Base-by-base conservation (phyloP, 2,797 vertebrate species). In the Ataeniobius toweri region DNA sequence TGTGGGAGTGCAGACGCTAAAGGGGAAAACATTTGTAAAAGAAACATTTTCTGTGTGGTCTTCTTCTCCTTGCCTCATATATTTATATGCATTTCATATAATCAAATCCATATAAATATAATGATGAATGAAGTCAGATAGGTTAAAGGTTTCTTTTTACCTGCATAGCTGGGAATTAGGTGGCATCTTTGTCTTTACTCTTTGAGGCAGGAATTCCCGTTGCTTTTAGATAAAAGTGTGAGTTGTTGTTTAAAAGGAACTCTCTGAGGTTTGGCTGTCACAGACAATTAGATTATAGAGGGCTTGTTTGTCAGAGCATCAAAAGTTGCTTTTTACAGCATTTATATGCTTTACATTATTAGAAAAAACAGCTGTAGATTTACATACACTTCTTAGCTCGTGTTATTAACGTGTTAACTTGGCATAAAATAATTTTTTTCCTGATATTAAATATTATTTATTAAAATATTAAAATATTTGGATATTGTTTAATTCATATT, bases 181-280 rank as follows among this genome's bases (percentile, higher is more conserved):
- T 83, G 85, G 28, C 74, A 59, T 59, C n/a, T 81, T 81, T 58
- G 79, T 79, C 26, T 59, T 39, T 26, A 3, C 22, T 74, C 77
- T 75, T 51, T 65, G 63, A 13, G 24, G 16, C 26, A 73, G 3
- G 67, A 71, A 78, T 85, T 80, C 53, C 6, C 68, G 74, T 81
- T 6, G 73, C 85, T 86, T 5, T 0, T 0, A 77, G 79, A 77
- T 9, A 77, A 18, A 65, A 76, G 59, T 48, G 0, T 67, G 73
- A 85, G 77, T 63, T 71, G 56, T 72, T 41, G 8, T 12, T 36
- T 55, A 71, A 80, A 74, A 75, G 65, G 55, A n/a, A 1, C 41
- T 74, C 83, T 71, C 83, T 75, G 80, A 89, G 26, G 78, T 67
- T 79, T 76, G 75, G 74, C 86, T 88, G 89, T 88, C 86, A 81